Evolutionary conservation across 2,797 vertebrate species (phyloP), one percentile per base, ranked within the genome.

Genomic region (Acanthurus lineatus): DNA sequence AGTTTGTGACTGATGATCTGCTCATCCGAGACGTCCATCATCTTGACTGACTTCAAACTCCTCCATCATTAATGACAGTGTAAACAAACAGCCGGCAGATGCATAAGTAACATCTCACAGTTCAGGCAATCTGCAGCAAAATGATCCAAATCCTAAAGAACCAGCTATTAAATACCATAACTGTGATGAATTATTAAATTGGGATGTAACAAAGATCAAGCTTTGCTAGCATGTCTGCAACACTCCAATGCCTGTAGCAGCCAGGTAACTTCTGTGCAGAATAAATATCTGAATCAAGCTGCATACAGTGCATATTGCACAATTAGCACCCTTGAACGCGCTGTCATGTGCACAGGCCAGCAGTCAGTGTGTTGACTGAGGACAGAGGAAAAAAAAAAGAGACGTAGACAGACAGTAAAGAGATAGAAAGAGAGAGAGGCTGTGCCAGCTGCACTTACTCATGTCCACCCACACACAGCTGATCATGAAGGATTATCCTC

Each of bases 401-500:
- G 49, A 74, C 73, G 20, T 6, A 68, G 66, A 80, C 16, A 73
- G 80, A 87, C 40, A 79, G 47, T 35, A 47, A 35, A 72, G 51
- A 62, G 17, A 53, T 11, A 20, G 16, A 61, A 20, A 51, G 63
- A 62, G 59, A 62, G 59, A 32, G 64, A 67, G 83, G 49, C 74
- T 63, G 45, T 25, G 82, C 86, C 91, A 91, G 91, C 89, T 88
- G 90, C 85, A 91, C 83, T 92, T 90, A 91, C 86, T 92, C 91
- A 88, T 84, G 88, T 91, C 92, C 92, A 79, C 93, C 93, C 91
- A 94, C 93, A 90, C 93, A 93, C 91, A 94, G 91, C 91, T 94
- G 94, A 95, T 93, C 87, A 86, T 91, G 84, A 91, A 89, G 91
- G 93, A 94, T 93, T 86, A 93, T 85, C 86, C 78, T 89, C 64